Percentiles rank a stretch among this genome's conserved stretches.
phyloP scores from a whole-genome alignment of 2,113 vertebrate genomes.

The Scortum barcoo region DNA sequence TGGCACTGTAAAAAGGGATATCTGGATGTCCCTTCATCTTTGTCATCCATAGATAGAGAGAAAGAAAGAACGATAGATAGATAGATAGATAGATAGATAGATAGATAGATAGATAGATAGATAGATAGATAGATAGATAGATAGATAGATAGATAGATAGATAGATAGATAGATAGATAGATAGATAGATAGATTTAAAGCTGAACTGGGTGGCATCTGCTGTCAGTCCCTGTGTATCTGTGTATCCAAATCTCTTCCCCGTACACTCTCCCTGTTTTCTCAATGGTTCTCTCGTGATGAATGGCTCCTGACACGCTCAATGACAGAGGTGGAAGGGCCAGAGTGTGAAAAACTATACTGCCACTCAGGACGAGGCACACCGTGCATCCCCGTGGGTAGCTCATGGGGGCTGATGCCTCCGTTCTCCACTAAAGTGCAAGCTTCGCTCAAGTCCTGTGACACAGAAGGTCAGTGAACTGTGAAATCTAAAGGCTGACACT shows the following conservation, averaged over 20 bases:
- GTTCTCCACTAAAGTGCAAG: conserved; percentile 23
- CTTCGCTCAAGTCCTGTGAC: conserved; percentile 47
- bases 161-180: conserved; percentile 1
- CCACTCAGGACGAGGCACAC: conserved; percentile 7
- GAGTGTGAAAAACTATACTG: conserved; percentile 24
- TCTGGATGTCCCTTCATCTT: conserved; percentile 27
- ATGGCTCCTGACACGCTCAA: conserved; percentile 10
- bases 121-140: conserved; percentile 14
- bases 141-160: no score
- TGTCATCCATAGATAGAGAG: conserved; percentile 9
- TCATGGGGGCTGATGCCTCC: conserved; percentile 18
- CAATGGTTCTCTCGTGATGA: conserved; percentile 17
- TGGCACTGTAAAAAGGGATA: conserved; percentile 36
- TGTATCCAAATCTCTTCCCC: conserved; percentile 8
- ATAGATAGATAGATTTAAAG: conserved; percentile 16
- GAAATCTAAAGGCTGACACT: conserved; percentile 50
- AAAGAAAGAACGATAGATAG: not conserved
- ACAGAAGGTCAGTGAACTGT: conserved; percentile 62
- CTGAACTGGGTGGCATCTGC: conserved; percentile 23
- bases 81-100: conserved; percentile 15
- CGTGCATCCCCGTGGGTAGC: conserved; percentile 26
- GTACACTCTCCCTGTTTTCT: not conserved
- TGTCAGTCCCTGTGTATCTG: conserved; percentile 32
- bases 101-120: conserved; percentile 13
- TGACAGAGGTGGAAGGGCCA: conserved; percentile 11